Evolutionary conservation across 2,113 vertebrate genomes (phyloP).

Genomic region (Bufo gargarizans): DNA sequence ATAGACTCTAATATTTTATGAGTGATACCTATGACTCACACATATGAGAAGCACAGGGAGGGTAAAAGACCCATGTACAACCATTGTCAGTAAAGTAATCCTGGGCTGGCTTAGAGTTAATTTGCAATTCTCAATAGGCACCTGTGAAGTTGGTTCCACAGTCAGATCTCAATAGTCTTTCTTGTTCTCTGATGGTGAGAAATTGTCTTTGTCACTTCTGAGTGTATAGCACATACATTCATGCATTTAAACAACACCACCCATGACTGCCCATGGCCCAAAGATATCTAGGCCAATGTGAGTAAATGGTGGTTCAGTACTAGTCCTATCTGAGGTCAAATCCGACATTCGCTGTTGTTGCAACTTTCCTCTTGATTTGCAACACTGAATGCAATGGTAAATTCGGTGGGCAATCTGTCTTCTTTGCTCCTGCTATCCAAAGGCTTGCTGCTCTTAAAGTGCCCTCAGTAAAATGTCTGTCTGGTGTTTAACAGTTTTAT

Average conservation of each 20-base stretch:
- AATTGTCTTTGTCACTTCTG: too few relatives aligned
- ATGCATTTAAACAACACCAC: too few relatives aligned
- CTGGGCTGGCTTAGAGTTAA: too few relatives aligned
- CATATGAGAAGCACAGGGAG: too few relatives aligned
- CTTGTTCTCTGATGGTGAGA: background rate
- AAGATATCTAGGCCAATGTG: too few relatives aligned
- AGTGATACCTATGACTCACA: too few relatives aligned
- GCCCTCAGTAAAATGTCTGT: conserved; percentile 36
- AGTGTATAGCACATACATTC: too few relatives aligned
- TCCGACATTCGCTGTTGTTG: too few relatives aligned
- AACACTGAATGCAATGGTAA: conserved; percentile 52
- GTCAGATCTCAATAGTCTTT: background rate
- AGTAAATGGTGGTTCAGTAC: too few relatives aligned
- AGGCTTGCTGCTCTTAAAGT: background rate
- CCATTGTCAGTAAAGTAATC: background rate
- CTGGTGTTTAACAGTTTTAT: conserved; percentile 15
- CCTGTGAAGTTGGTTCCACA: background rate
- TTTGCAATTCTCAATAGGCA: background rate
- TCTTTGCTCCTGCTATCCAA: conserved; percentile 38
- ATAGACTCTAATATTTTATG: too few relatives aligned
- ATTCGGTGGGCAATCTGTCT: conserved; percentile 1
- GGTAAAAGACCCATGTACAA: background rate
- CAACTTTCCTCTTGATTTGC: conserved; percentile 23
- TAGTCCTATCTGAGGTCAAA: too few relatives aligned
- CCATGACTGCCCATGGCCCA: too few relatives aligned